These are phyloP conservation scores for Orbicella faveolata DNA, from an alignment of 64 coral and sea anemone species.

Conservation along the genomic window DNA sequence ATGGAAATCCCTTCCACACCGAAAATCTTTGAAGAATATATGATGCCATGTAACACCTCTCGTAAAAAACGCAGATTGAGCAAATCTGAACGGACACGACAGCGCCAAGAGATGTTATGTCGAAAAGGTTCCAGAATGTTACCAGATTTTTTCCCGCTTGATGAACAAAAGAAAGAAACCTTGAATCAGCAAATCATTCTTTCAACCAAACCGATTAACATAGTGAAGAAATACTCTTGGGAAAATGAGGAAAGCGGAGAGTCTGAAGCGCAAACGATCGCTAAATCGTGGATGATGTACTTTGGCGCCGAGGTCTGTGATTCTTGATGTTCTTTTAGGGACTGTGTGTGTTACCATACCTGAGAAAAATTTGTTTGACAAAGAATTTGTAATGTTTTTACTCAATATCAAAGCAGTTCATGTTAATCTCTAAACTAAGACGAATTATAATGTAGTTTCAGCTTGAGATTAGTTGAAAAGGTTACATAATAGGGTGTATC, in stretches of 20 bases:
- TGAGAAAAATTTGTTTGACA: too few relatives aligned
- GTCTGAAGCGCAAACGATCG: not conserved
- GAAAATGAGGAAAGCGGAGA: constrained; percentile 14
- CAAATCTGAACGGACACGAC: not conserved
- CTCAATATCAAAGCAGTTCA: too few relatives aligned
- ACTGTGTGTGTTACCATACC: too few relatives aligned
- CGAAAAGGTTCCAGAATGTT: constrained; percentile 18
- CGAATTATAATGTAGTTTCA: too few relatives aligned
- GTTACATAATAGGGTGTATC: too few relatives aligned
- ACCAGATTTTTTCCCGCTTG: constrained; percentile 17
- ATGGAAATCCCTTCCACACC: not conserved
- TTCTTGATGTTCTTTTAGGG: too few relatives aligned
- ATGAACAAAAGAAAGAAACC: not conserved
- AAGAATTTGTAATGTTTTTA: too few relatives aligned
- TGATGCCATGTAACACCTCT: not conserved
- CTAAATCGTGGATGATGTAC: constrained; percentile 35
- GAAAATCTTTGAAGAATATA: too few relatives aligned
- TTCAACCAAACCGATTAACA: not conserved
- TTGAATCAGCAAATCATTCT: not conserved
- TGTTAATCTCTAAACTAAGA: too few relatives aligned
- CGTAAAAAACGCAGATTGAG: constrained; percentile 3
- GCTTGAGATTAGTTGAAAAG: too few relatives aligned
- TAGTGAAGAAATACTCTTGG: constrained; percentile 11
- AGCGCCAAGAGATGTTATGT: not conserved
- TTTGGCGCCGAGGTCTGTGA: not conserved